Conservation (phyloP, 2,888 invertebrate genomes). For the Catocala sponsa region DNA sequence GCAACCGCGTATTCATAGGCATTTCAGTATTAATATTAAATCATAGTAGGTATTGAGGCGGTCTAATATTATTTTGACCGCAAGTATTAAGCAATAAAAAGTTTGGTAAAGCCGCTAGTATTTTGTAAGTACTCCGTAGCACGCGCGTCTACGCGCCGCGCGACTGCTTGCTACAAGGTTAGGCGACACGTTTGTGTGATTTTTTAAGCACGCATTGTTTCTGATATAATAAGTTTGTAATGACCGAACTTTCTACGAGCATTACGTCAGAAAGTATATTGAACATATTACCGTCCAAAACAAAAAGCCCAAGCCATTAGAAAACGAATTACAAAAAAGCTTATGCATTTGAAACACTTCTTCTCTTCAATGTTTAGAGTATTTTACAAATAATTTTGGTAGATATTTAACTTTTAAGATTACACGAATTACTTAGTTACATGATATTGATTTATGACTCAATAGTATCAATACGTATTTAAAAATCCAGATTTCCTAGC, state of each 20-base stretch:
- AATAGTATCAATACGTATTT: no score
- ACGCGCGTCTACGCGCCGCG: slow-evolving; percentile 50
- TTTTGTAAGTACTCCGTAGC: slow-evolving; percentile 52
- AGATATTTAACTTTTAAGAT: no score
- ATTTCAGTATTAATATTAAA: slow-evolving; percentile 45
- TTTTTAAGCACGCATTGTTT: slow-evolving; percentile 44
- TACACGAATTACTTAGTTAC: no score
- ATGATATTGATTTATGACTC: no score
- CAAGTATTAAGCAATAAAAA: slow-evolving; percentile 53
- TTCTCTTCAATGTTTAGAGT: slow-evolving; percentile 2
- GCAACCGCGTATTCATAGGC: slow-evolving; percentile 22
- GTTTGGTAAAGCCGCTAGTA: slow-evolving; percentile 50
- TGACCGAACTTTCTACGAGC: slow-evolving; percentile 18
- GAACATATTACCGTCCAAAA: neutral
- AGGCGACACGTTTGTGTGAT: slow-evolving; percentile 30
- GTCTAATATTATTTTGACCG: slow-evolving; percentile 47
- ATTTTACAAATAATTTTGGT: neutral
- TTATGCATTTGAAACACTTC: slow-evolving; percentile 2
- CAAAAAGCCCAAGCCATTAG: neutral
- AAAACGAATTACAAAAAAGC: neutral
- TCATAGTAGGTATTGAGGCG: slow-evolving; percentile 33
- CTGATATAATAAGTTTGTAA: slow-evolving; percentile 19
- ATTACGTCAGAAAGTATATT: slow-evolving; percentile 7
- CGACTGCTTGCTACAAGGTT: slow-evolving; percentile 47
- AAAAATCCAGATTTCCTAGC: no score